phyloP scores from a whole-genome alignment of 2,113 vertebrate species.

The Actenoides hombroni region DNA sequence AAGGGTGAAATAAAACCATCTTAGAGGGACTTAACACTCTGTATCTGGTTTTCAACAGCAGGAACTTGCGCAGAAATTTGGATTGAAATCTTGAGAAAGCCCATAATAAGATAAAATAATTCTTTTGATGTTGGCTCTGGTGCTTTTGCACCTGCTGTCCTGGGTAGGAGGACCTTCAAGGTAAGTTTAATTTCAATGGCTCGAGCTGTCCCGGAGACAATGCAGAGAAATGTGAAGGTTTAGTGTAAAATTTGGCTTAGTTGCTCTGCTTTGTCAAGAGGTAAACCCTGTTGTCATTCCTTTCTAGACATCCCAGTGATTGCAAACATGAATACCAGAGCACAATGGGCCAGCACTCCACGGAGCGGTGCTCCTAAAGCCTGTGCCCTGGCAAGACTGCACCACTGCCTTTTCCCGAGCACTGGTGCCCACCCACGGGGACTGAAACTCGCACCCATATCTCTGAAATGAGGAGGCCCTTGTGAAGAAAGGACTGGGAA shows the following conservation, averaged over 20 bases:
- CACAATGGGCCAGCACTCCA: background rate
- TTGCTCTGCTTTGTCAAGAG: background rate
- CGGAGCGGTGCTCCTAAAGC: background rate
- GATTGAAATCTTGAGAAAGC: background rate
- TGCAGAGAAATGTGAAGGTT: background rate
- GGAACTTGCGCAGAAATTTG: background rate
- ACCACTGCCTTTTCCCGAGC: background rate
- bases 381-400: background rate
- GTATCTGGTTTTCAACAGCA: background rate
- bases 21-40: background rate
- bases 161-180: background rate
- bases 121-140: background rate
- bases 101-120: background rate
- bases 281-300: background rate
- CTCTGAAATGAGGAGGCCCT: background rate
- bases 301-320: background rate
- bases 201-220: background rate
- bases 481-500: background rate
- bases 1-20: conserved; percentile 23
- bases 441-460: background rate
- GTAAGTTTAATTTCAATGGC: background rate
- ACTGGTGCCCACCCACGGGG: accelerated
- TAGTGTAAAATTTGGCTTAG: background rate
- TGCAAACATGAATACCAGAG: accelerated
- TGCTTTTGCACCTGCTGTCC: background rate